Base-by-base conservation (phyloP, 2,888 invertebrate species). In the Tachina lurida region DNA sequence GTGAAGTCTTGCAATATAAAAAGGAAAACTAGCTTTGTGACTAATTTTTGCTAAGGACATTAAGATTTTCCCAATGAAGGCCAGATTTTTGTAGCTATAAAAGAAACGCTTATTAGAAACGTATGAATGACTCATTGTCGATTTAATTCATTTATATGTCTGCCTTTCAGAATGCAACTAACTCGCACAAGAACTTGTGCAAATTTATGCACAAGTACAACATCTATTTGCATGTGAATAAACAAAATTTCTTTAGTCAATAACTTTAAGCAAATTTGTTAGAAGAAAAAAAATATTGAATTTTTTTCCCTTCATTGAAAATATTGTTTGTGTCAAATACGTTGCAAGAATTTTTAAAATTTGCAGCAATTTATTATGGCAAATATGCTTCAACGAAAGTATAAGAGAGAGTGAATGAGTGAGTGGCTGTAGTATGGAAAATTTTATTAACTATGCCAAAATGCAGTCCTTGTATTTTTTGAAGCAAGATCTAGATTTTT, bases 121-220 rank as follows among this genome's bases (percentile, higher is more conserved):
- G 1, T 19, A 17, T 19, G 58, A 2, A n/a, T 60, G 3, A 15
- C 8, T n/a, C 12, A 62, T 10, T 22, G 22, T 43, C 13, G 71
- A 73, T n/a, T 15, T 19, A 22, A 65, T 45, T 54, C 54, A 19
- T 4, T 75, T 45, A 3, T 2, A 45, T n/a, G 1, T 75, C 75
- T 65, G 75, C 15, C 5, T 12, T 0, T 10, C 22, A 60, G 47
- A 60, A 62, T 43, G 19, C 2, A 9, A 39, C 54, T 45, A 75
- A 65, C 63, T 75, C 31, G 15, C 31, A 65, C 54, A 65, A 52
- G 17, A 65, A 76, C n/a, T 65, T 76, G 31, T 31, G 54, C 52
- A 63, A 65, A 67, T 77, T 60, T 77, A 60, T 77, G 68, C 47
- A 68, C 56, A 76, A 77, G 12, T 54, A 63, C 54, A 52, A 56